Evolutionary conservation across 2,888 invertebrate species (phyloP), one percentile per base, ranked within the genome.

Genomic region (Agonum fuliginosum): DNA sequence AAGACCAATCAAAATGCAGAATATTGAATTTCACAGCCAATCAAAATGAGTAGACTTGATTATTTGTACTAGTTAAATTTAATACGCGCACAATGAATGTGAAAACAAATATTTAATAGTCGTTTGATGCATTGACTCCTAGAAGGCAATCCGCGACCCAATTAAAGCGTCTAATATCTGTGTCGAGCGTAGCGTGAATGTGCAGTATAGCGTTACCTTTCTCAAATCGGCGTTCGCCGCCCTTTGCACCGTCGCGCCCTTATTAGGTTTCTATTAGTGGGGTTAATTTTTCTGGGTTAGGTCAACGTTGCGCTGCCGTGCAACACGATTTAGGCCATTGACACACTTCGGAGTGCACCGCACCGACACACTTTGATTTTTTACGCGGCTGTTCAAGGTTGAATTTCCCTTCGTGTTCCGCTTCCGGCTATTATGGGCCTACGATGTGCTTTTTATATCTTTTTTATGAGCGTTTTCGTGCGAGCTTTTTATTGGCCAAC

Each of bases 211-310:
- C 37, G 37, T 48, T 37, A 65, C 65, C 65, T 70, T 51, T 51
- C 48, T 30, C 22, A 54, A 69, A 69, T 69, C 24, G 27, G 14
- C 19, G 54, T 58, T 58, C 72, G 27, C n/a, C 19, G 54, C 72
- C 72, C 72, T 72, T 72, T 72, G 48, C 37, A n/a, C n/a, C n/a
- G n/a, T n/a, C n/a, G 14, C 30, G 48, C 48, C 71, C 71, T 71
- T 71, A 71, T 71, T 71, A 71, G 71, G 71, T 71, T 71, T 71
- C 71, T 71, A 71, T 71, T 71, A 71, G 71, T 71, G 30, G 10
- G 51, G 71, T 71, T 71, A 71, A 51, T 71, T 48, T 71, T 71
- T 71, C 71, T 71, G 58, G 58, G 72, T 72, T 72, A 72, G 72
- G 58, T 72, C 72, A 37, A 22, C 12, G 30, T 3, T 12, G 20